Percentiles rank a stretch among this genome's conserved stretches.
These are phyloP conservation scores for Sarcophaga variegata DNA, from an alignment of 2,888 invertebrate species.

Conservation along the genomic window DNA sequence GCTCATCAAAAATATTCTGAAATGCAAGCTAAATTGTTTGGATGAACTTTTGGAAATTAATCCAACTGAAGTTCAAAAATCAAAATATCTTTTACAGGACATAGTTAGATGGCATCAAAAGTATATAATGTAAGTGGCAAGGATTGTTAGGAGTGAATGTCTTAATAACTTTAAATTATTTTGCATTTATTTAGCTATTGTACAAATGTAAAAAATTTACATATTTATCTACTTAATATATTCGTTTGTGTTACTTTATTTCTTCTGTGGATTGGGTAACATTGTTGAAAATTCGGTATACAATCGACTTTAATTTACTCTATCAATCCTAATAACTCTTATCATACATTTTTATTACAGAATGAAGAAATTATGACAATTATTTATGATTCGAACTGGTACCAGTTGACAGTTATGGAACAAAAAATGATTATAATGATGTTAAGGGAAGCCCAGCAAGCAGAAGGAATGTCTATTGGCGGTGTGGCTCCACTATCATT, in stretches of 20 bases:
- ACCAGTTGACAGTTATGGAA: slow-evolving; percentile 68
- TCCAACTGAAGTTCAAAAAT: neutral
- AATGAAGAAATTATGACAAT: slow-evolving; percentile 1
- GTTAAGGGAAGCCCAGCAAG: slow-evolving; percentile 71
- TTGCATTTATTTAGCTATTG: neutral
- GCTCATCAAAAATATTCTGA: neutral
- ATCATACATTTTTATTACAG: neutral
- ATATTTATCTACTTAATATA: slow-evolving; percentile 29
- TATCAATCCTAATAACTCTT: neutral
- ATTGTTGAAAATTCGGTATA: slow-evolving; percentile 25
- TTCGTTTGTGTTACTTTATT: slow-evolving; percentile 7
- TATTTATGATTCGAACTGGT: slow-evolving; percentile 73
- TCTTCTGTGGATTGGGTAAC: neutral
- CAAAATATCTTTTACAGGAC: neutral
- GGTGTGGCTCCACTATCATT: slow-evolving; percentile 68
- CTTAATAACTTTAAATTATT: neutral
- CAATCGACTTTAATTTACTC: too few relatives aligned
- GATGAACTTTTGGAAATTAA: neutral
- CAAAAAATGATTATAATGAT: slow-evolving; percentile 71
- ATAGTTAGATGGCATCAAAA: slow-evolving; percentile 4
- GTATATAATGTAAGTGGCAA: neutral
- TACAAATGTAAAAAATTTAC: neutral
- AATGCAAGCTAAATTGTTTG: neutral
- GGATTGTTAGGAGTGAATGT: too few relatives aligned
- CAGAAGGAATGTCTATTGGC: slow-evolving; percentile 41